These are phyloP conservation scores for Strigops habroptila DNA, from an alignment of 2,113 vertebrate species.

Conservation along the genomic window DNA sequence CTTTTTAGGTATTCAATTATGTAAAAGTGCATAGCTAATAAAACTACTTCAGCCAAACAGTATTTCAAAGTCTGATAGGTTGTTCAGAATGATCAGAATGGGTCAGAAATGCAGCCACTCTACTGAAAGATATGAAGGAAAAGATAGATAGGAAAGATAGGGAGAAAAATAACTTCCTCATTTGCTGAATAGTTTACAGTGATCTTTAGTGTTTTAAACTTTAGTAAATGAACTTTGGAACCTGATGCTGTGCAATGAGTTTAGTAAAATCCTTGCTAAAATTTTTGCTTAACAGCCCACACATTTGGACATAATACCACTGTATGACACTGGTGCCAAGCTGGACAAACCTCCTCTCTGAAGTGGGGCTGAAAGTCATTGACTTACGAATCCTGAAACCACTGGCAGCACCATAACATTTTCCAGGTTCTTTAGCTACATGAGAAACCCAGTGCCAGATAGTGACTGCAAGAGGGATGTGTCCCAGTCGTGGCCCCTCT, in stretches of 20 bases:
- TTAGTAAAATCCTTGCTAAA: background rate
- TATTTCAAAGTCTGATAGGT: background rate
- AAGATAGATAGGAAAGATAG: background rate
- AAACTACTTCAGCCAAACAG: background rate
- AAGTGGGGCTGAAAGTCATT: background rate
- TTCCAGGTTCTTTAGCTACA: background rate
- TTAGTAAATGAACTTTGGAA: background rate
- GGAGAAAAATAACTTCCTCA: background rate
- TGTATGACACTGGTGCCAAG: background rate
- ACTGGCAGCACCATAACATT: background rate
- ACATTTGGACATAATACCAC: background rate
- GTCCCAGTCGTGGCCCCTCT: background rate
- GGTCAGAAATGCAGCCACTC: background rate
- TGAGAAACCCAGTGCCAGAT: background rate
- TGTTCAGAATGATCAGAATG: background rate
- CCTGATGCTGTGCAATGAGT: background rate
- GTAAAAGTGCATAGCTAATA: background rate
- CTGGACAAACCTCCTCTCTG: background rate
- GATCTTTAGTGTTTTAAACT: background rate
- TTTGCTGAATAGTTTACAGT: background rate
- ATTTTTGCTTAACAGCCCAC: background rate
- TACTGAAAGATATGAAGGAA: background rate
- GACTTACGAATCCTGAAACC: background rate
- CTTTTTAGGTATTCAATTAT: background rate
- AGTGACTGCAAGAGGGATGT: rapidly evolving